These are phyloP conservation scores for Drymonia ruficornis DNA, from an alignment of 2,888 invertebrate species.

Conservation along the genomic window DNA sequence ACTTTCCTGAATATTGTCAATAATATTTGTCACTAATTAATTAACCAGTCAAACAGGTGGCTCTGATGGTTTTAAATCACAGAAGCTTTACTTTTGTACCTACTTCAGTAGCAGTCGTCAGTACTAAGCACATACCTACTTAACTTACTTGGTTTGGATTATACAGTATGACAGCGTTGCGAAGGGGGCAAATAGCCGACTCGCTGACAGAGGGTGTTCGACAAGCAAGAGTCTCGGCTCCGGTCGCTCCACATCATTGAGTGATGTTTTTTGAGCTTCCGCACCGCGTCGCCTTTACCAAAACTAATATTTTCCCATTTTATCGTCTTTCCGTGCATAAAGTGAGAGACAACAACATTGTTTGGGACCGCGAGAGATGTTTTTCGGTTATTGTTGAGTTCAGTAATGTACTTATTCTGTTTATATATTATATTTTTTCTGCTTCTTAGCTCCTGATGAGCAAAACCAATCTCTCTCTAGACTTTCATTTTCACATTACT, in stretches of 20 bases:
- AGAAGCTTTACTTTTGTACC: too few species aligned
- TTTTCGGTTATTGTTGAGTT: not conserved
- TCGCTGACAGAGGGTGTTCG: not conserved
- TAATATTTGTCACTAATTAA: too few species aligned
- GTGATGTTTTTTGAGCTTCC: not conserved
- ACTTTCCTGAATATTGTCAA: too few species aligned
- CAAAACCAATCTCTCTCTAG: too few species aligned
- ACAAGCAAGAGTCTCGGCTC: not conserved
- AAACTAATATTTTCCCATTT: slow-evolving; percentile 5
- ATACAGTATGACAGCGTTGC: not conserved
- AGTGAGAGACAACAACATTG: not conserved
- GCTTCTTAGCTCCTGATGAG: too few species aligned
- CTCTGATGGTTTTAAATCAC: too few species aligned
- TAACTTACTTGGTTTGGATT: not conserved
- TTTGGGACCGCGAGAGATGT: not conserved
- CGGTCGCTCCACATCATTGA: not conserved
- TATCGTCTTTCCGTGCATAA: not conserved
- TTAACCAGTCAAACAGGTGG: too few species aligned
- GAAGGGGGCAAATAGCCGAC: not conserved
- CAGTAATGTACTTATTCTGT: too few species aligned
- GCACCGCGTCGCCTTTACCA: not conserved
- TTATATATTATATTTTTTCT: too few species aligned
- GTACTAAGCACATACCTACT: not conserved
- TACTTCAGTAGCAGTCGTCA: too few species aligned
- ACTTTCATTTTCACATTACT: too few species aligned